Evolutionary conservation across 2,113 vertebrate genomes (phyloP).

Genomic region (Apus apus): DNA sequence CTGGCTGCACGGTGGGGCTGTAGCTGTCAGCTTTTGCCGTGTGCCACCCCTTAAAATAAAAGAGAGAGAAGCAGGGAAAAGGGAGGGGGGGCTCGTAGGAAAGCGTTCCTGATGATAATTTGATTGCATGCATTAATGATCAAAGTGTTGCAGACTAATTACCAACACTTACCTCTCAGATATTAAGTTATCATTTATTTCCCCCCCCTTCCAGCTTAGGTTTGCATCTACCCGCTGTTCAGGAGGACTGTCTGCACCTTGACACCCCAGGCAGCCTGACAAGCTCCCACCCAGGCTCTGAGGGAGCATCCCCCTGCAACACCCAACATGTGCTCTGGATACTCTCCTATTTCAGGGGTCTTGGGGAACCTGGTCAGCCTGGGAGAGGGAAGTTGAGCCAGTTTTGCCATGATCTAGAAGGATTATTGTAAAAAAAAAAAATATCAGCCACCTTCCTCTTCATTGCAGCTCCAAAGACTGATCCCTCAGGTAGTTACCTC

Average conservation of each 20-base stretch:
- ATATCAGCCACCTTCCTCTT: neutral
- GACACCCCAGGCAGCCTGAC: neutral
- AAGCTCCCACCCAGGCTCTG: neutral
- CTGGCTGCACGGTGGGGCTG: neutral
- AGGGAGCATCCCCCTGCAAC: neutral
- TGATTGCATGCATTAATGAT: slow-evolving; percentile 81
- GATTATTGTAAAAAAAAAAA: neutral
- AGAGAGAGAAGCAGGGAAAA: slow-evolving; percentile 7
- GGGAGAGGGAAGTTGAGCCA: neutral
- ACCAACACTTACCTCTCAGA: slow-evolving; percentile 75
- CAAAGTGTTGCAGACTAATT: slow-evolving; percentile 80
- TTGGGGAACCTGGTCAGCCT: neutral
- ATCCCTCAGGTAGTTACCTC: neutral
- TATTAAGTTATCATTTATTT: slow-evolving; percentile 75
- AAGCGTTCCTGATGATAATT: slow-evolving; percentile 78
- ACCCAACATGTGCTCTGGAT: neutral
- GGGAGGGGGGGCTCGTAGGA: slow-evolving; percentile 29
- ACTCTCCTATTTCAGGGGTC: neutral
- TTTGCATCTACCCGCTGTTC: neutral
- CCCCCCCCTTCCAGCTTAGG: neutral
- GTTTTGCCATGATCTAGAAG: neutral
- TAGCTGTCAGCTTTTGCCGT: slow-evolving; percentile 31
- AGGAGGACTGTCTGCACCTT: neutral
- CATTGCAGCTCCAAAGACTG: neutral
- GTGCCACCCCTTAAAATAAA: slow-evolving; percentile 68